Evolutionary conservation across 2,113 vertebrate genomes (phyloP), one percentile per base, ranked within the genome.

Genomic region (Emydura subglobosa): DNA sequence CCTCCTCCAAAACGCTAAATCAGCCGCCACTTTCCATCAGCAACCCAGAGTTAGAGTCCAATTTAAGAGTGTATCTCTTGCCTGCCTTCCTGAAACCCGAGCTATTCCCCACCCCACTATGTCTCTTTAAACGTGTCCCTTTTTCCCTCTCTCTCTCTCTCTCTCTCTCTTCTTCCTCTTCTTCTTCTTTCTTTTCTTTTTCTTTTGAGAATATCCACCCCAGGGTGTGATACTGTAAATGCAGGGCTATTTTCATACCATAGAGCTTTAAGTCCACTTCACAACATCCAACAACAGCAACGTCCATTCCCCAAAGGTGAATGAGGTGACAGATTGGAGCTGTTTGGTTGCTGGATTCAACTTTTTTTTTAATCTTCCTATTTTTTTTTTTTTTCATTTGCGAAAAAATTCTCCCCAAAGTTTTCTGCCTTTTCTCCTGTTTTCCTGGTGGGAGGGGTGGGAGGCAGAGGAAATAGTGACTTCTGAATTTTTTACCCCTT

Each of bases 71-170:
- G 89, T 39, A 81, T 94, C 90, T 84, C 95, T 94, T 91, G 86
- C 87, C 87, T 74, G 78, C 91, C 92, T 92, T 57, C 91, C 91
- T 95, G 97, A 98, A 98, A 98, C 82, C 92, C 61, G 97, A 98
- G 93, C 96, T 97, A 97, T 96, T 97, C 94, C 13, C 87, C 94
- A 88, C 85, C 51, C 5, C 0, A 0, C 82, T 89, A 96, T 96
- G 96, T 65, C 86, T 83, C 94, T 90, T 95, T 96, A 97, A 95
- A 83, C 10, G 16, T 83, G 90, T 88, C 79, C 82, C 47, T 27
- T 31, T 21, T 61, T 55, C 74, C 91, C 68, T 81, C 83, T 54
- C 55, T 34, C 72, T 81, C 44, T 50, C 82, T 51, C 95, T 42
- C 1, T 22, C 54, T 12, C 51, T 61, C 93, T 68, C 78, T 80